Evolutionary conservation across 1,140 invertebrate species (phyloP).

Genomic region (Chionoecetes opilio): DNA sequence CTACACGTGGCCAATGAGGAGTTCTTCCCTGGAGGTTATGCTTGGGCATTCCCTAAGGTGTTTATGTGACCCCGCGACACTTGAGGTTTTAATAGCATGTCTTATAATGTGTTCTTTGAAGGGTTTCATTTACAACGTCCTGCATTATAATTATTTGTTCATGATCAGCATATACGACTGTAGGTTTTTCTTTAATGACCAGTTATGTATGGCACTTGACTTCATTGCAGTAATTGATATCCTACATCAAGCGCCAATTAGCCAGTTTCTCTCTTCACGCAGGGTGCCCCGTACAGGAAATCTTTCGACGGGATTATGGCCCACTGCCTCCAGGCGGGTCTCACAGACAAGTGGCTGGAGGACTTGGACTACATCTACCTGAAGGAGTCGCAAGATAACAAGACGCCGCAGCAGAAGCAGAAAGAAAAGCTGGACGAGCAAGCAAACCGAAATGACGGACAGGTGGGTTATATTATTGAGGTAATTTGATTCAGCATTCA

Average conservation of each 20-base stretch:
- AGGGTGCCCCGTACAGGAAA: slow-evolving; percentile 76
- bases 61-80: background rate
- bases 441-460: background rate
- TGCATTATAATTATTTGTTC: no score
- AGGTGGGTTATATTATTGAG: slow-evolving; percentile 9
- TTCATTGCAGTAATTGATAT: no score
- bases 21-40: slow-evolving; percentile 80
- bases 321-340: slow-evolving; percentile 73
- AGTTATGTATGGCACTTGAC: no score
- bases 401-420: slow-evolving; percentile 42
- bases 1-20: slow-evolving; percentile 75
- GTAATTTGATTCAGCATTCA: background rate
- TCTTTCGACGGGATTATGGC: slow-evolving; percentile 75
- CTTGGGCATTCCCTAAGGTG: slow-evolving; percentile 80
- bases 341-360: slow-evolving; percentile 71
- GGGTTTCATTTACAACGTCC: no score
- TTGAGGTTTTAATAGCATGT: no score
- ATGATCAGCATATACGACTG: no score
- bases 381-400: slow-evolving; percentile 53
- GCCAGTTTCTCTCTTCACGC: background rate
- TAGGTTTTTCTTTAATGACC: no score
- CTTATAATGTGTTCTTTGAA: no score
- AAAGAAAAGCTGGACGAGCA: background rate
- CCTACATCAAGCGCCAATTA: no score
- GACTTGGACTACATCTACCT: slow-evolving; percentile 71